Conservation (phyloP, 2,113 vertebrate species). For the Megalops atlanticus region DNA sequence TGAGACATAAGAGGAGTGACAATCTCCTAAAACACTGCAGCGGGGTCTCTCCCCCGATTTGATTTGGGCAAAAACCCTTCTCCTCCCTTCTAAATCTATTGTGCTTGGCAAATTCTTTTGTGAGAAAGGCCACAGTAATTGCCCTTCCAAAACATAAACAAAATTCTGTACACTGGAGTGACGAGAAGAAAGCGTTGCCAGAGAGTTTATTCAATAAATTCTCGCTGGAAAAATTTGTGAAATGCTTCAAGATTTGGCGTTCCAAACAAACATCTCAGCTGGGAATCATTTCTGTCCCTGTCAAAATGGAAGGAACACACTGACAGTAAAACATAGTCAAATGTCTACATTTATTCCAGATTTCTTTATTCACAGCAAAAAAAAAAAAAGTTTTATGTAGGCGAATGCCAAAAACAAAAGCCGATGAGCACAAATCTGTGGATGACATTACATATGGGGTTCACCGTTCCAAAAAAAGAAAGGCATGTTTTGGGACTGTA, state of each 20-base stretch:
- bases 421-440: conserved; percentile 56
- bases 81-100: conserved; percentile 45
- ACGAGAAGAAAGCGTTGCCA: too few species aligned
- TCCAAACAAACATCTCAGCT: background rate
- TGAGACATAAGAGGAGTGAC: conserved; percentile 77
- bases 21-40: conserved; percentile 79
- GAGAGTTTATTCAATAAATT: too few species aligned
- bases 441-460: conserved; percentile 65
- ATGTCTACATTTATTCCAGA: too few species aligned
- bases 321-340: conserved; percentile 18
- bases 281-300: background rate
- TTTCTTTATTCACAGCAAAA: conserved; percentile 31
- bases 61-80: conserved; percentile 75
- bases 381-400: conserved; percentile 30
- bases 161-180: conserved; percentile 1
- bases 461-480: conserved; percentile 60
- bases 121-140: conserved; percentile 41
- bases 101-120: conserved; percentile 66
- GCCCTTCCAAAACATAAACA: conserved; percentile 42
- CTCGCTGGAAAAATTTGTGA: background rate
- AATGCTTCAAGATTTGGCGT: background rate
- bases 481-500: conserved; percentile 55
- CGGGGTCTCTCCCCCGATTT: conserved; percentile 79
- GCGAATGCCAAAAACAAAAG: conserved; percentile 65
- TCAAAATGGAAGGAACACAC: background rate